Evolutionary conservation across 2,797 vertebrate species (phyloP), one percentile per base, ranked within the genome.

Genomic region (Eulemur rubriventer): DNA sequence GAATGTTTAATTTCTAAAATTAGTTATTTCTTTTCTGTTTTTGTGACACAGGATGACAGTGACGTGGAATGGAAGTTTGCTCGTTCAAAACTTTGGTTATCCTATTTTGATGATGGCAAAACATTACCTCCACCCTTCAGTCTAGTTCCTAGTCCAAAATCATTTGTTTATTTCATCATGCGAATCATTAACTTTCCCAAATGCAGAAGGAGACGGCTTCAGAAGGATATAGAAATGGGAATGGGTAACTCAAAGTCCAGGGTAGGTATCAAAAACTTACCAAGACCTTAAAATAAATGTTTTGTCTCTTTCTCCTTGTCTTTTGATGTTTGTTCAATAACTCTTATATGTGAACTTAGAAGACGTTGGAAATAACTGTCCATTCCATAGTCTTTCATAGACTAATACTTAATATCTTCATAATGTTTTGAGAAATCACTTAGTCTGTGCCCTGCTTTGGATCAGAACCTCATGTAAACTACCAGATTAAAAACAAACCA

Each of bases 51-150:
- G 99, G 99, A 99, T 92, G 99, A 99, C 97, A 99, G 99, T 76
- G 99, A 99, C 35, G 99, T 99, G 5, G 99, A 99, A 95, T 99
- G 99, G 99, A 99, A 99, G 97, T 99, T 99, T 94, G 99, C 99
- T 38, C 98, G 99, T 88, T 99, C 99, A 3, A 99, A 99, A 92
- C 99, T 99, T 38, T 99, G 99, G 99, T 98, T 99, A 76, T 99
- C 99, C 0, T 99, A 99, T 97, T 99, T 99, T 96, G 99, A 99
- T 97, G 99, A 99, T 35, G 99, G 99, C 3, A 99, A 99, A 94
- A 99, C 99, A 0, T 98, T 99, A 79, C 99, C 99, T 55, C 99
- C 99, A 61, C 99, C 99, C 0, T 99, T 99, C 98, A 99, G 99
- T 98, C 99, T 99, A 11, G 97, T 99, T 41, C 99, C 99, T 13